Conservation (phyloP, 2,888 invertebrate species). For the Selenia dentaria region DNA sequence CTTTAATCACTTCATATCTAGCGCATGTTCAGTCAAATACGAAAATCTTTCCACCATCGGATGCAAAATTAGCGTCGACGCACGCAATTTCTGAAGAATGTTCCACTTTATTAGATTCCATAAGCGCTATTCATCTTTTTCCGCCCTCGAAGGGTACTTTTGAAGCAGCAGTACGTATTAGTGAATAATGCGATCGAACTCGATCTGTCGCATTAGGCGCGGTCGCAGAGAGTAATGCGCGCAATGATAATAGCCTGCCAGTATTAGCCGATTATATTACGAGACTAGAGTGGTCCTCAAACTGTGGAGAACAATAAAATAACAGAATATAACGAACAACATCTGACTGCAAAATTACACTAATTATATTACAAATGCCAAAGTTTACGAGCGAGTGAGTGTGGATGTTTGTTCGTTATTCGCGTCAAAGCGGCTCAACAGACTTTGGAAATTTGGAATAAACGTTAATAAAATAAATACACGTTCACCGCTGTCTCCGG, state of each 20-base stretch:
- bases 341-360: no score
- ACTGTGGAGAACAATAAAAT: conserved; percentile 34
- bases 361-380: no score
- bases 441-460: no score
- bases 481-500: no score
- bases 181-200: conserved; percentile 78
- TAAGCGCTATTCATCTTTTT: conserved; percentile 79
- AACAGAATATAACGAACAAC: no score
- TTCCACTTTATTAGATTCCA: conserved; percentile 81
- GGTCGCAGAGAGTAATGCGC: conserved; percentile 62
- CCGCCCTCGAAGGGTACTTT: conserved; percentile 70
- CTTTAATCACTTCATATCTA: no score
- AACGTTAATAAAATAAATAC: no score
- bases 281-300: conserved; percentile 45
- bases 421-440: no score
- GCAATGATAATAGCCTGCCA: conserved; percentile 70
- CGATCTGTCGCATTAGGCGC: conserved; percentile 72
- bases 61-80: conserved; percentile 62
- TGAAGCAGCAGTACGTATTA: conserved; percentile 71
- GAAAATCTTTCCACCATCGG: not conserved
- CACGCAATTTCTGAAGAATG: conserved; percentile 64
- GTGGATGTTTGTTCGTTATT: no score
- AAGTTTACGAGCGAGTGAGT: no score
- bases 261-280: conserved; percentile 68
- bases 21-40: no score